These are phyloP conservation scores for Synergus japonicus DNA, from an alignment of 2,888 invertebrate species.

Conservation along the genomic window DNA sequence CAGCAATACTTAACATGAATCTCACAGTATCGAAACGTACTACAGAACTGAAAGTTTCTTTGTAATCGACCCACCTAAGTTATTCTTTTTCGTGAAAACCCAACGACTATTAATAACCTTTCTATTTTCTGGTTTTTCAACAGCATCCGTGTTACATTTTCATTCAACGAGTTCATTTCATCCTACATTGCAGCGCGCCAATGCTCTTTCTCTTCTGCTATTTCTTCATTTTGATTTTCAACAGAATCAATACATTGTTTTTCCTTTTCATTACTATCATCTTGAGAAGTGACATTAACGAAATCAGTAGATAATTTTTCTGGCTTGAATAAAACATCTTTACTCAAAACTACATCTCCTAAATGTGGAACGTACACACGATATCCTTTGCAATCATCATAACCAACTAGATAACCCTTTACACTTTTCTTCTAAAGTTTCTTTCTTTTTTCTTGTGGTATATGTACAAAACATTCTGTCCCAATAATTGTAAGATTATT, in stretches of 20 bases:
- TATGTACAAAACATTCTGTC: too few relatives aligned
- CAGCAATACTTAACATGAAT: background rate
- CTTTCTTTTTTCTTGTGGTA: too few relatives aligned
- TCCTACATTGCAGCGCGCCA: background rate
- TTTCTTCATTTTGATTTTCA: background rate
- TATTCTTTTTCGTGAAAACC: conserved; percentile 44
- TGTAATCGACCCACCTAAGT: conserved; percentile 22
- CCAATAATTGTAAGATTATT: too few relatives aligned
- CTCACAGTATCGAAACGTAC: background rate
- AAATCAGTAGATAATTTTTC: too few relatives aligned
- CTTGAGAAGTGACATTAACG: too few relatives aligned
- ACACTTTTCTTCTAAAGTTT: too few relatives aligned
- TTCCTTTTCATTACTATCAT: too few relatives aligned
- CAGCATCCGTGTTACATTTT: conserved; percentile 41
- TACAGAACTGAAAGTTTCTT: background rate
- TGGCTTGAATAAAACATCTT: background rate
- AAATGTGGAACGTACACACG: background rate
- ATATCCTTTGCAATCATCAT: conserved; percentile 12
- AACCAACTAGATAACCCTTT: background rate
- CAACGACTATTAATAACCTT: conserved; percentile 40
- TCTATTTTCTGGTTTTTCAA: conserved; percentile 19
- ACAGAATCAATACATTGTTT: too few relatives aligned
- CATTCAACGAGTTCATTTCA: background rate
- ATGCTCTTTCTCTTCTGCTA: background rate
- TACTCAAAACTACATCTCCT: background rate